Evolutionary conservation across 1,140 invertebrate genomes (phyloP), one percentile per base, ranked within the genome.

Genomic region (Drosophila pseudoobscura): DNA sequence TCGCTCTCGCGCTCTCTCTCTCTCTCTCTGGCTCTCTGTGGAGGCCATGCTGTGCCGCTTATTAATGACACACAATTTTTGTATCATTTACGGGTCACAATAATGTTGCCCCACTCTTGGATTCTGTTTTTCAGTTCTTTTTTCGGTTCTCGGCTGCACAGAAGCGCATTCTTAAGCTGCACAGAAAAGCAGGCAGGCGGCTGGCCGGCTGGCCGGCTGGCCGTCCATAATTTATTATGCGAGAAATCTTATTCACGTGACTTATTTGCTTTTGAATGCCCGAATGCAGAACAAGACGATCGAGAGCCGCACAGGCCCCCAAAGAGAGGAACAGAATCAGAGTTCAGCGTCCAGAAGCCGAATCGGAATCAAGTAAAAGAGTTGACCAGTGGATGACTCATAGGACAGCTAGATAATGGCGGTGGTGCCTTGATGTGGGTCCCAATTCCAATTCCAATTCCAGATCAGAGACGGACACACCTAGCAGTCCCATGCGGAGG

Each of bases 201-300:
- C 29, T 71, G 72, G 50, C 51, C 3, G 31, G 31, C 51, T 44
- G 44, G 24, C 52, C 44, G 31, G 63, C 62, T 56, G 59, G 59
- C 63, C 63, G 35, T 75, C 73, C 78, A 87, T 90, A 91, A 91
- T 91, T 91, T 91, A 91, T 91, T 89, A 91, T 90, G 80, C 89
- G 89, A 89, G 89, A 90, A 91, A 90, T 91, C 89, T 80, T 84
- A 82, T 89, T 80, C 84, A 90, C 76, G 89, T 90, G 89, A 91
- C 89, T 91, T 91, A 90, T 91, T 91, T 89, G 89, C 80, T 87
- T 90, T 79, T 89, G 82, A 89, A 89, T 80, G 83, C 82, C 71
- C 31, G 31, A 35, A 39, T 39, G 35, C 35, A 39, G 31, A 54
- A 39, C 52, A 56, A 51, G 35, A 35, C 54, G 68, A 65, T n/a